Percentiles rank a stretch among this genome's conserved stretches.
Conservation (phyloP, 2,888 invertebrate species). For the Scaptomyza caliginosa region DNA sequence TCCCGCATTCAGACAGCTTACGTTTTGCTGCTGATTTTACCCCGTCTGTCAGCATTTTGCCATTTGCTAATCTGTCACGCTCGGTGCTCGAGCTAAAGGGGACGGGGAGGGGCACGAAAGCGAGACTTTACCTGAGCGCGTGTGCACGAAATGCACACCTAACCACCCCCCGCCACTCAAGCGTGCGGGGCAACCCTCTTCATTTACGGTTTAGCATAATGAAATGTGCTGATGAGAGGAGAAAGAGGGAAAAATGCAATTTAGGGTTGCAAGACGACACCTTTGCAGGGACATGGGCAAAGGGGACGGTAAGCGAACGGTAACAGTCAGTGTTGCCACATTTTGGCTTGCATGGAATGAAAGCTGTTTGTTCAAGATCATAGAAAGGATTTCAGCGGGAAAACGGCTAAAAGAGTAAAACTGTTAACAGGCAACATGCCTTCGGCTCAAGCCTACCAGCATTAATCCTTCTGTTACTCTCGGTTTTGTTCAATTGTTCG, state of each 20-base stretch:
- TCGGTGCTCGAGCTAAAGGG: slow-evolving; percentile 33
- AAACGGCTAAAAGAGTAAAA: background rate
- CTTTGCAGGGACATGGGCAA: slow-evolving; percentile 46
- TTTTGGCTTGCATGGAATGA: too few relatives aligned
- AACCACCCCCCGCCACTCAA: slow-evolving; percentile 7
- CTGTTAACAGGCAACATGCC: slow-evolving; percentile 1
- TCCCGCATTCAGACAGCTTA: slow-evolving; percentile 64
- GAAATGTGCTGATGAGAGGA: slow-evolving; percentile 71
- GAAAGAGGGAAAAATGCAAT: slow-evolving; percentile 63
- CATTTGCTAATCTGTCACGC: slow-evolving; percentile 70
- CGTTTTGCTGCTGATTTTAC: slow-evolving; percentile 3
- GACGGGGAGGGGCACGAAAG: background rate
- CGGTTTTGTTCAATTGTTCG: slow-evolving; percentile 74
- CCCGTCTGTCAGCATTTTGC: slow-evolving; percentile 77
- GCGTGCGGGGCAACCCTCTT: slow-evolving; percentile 63
- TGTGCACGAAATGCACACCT: slow-evolving; percentile 42
- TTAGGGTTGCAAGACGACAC: slow-evolving; percentile 77
- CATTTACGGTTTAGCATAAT: slow-evolving; percentile 78
- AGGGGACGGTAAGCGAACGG: slow-evolving; percentile 6
- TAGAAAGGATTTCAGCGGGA: background rate
- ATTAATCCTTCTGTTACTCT: slow-evolving; percentile 77
- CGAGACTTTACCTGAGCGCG: slow-evolving; percentile 58
- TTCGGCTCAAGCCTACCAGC: slow-evolving; percentile 66
- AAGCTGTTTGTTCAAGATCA: too few relatives aligned
- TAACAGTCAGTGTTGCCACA: background rate